Conservation (phyloP, 2,888 invertebrate species). For the Caenorhabditis macrosperma region DNA sequence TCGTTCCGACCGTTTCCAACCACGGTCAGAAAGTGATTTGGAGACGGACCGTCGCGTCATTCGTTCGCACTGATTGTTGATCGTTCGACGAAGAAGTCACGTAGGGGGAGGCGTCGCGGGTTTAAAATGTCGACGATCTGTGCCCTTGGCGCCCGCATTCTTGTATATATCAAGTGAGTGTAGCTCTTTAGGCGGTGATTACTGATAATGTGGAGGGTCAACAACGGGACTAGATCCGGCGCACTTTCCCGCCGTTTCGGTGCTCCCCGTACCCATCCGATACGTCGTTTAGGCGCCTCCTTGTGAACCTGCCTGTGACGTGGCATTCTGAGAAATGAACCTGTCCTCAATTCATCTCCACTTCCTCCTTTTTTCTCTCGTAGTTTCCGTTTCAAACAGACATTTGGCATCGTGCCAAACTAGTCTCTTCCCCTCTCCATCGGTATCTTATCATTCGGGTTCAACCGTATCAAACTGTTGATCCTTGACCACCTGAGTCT, state of each 20-base stretch:
- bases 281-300: too few relatives aligned
- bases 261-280: neutral
- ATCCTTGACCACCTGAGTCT: neutral
- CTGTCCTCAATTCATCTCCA: neutral
- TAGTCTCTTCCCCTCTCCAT: neutral
- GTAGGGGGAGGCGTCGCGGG: neutral
- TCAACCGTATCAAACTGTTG: conserved; percentile 3
- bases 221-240: neutral
- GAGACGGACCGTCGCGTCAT: neutral
- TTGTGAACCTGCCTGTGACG: neutral
- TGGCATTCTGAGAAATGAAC: neutral
- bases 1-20: neutral
- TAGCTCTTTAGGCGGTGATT: neutral
- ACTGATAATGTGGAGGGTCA: conserved; percentile 4
- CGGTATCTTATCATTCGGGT: conserved; percentile 18
- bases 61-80: neutral
- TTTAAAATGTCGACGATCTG: neutral
- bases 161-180: conserved; percentile 5
- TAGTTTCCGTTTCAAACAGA: neutral
- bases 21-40: neutral
- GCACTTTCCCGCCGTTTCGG: neutral
- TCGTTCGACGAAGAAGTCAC: conserved; percentile 4
- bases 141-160: neutral
- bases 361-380: neutral
- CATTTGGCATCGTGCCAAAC: conserved; percentile 5